These are phyloP conservation scores for Pseudomyrmex flavicornis DNA, from an alignment of 1,140 invertebrate genomes.

Conservation along the genomic window DNA sequence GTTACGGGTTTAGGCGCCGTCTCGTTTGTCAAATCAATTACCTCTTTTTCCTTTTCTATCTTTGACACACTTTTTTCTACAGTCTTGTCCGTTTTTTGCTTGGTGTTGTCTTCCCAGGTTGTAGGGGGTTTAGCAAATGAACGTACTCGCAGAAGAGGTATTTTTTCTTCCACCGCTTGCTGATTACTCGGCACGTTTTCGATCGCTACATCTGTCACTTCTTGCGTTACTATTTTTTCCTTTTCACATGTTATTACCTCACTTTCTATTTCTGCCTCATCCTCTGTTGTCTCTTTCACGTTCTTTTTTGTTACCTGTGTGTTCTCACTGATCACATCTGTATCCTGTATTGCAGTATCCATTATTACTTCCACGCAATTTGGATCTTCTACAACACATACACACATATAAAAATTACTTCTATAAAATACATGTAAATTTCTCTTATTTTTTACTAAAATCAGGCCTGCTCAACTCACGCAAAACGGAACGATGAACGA, in stretches of 20 bases:
- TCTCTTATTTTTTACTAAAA: neutral
- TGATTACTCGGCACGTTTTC: neutral
- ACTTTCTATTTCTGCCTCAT: neutral
- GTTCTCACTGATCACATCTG: neutral
- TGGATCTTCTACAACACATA: constrained; percentile 63
- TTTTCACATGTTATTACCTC: neutral
- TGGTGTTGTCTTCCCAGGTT: constrained; percentile 71
- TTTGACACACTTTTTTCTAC: constrained; percentile 18
- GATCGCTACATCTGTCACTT: neutral
- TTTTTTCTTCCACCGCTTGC: constrained; percentile 35
- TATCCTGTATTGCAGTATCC: neutral
- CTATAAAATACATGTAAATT: constrained; percentile 46
- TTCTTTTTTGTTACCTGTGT: neutral
- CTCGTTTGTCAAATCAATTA: constrained; percentile 65
- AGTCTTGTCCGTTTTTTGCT: constrained; percentile 44
- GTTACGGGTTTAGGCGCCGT: neutral
- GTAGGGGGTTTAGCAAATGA: constrained; percentile 80
- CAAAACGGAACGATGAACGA: too few relatives aligned
- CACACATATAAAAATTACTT: too few relatives aligned
- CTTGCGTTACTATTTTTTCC: neutral
- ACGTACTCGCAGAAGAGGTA: constrained; percentile 74
- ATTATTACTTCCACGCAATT: neutral
- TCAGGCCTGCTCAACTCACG: too few relatives aligned
- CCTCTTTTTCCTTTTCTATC: constrained; percentile 6
- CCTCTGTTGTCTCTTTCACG: neutral